These are phyloP conservation scores for Smittia aterrima DNA, from an alignment of 2,888 invertebrate species.

Conservation along the genomic window DNA sequence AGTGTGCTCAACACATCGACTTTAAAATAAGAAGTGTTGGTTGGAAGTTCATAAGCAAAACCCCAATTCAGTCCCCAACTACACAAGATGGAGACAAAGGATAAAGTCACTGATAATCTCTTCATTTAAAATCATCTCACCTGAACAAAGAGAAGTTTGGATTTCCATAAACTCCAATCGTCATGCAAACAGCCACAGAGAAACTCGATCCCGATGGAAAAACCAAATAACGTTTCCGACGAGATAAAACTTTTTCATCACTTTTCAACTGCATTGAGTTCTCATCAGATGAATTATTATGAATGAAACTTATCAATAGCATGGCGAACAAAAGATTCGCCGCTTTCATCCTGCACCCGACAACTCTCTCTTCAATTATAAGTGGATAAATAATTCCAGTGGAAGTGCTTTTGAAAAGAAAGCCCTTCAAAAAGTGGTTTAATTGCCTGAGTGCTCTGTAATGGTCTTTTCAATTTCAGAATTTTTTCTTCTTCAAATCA, in stretches of 20 bases:
- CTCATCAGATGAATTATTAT: not conserved
- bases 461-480: no score
- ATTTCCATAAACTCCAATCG: slow-evolving; percentile 36
- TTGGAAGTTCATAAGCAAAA: slow-evolving; percentile 64
- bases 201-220: slow-evolving; percentile 54
- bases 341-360: no score
- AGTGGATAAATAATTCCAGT: no score
- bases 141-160: slow-evolving; percentile 37
- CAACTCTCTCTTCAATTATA: no score
- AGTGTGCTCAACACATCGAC: slow-evolving; percentile 46
- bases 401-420: no score
- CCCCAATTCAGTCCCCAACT: slow-evolving; percentile 70
- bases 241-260: slow-evolving; percentile 47
- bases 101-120: not conserved
- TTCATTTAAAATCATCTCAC: not conserved
- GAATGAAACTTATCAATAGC: not conserved
- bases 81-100: slow-evolving; percentile 51
- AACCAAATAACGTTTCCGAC: slow-evolving; percentile 55
- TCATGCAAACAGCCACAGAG: slow-evolving; percentile 37
- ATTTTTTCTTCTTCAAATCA: no score
- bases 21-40: slow-evolving; percentile 29
- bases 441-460: no score
- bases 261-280: not conserved
- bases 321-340: not conserved
- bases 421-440: no score